Base-by-base conservation (phyloP, 2,888 invertebrate species). In the Adelognathus sp. region DNA sequence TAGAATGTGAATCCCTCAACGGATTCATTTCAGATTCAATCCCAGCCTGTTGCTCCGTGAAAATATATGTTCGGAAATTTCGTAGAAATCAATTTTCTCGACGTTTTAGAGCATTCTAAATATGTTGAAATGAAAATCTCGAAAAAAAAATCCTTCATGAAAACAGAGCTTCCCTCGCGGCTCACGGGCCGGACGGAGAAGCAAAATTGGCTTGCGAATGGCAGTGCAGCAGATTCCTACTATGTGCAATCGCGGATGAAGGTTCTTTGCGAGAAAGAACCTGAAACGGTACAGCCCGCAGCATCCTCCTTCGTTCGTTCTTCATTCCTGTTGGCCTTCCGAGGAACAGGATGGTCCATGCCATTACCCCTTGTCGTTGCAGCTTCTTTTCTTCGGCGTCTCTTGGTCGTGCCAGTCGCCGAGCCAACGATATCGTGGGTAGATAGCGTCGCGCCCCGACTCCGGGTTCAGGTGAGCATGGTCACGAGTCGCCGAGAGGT, bases 401-500 rank as follows among this genome's bases (percentile, higher is more conserved):
- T 61, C 36, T 9, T 41, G 33, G 41, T 77, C 80, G 50, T 66
- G 64, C 54, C 63, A 52, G 29, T 76, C 69, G 63, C 24, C 39
- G 33, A 50, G 24, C 80, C 67, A 60, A 73, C 54, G 77, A 72
- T 81, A 75, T 74, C 71, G 54, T 29, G 60, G 58, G 46, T 31
- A 78, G 78, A 74, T 70, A 67, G 39, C 66, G 39, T 71, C 64
- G 56, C 54, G 61, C 56, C 73, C 72, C 77, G 77, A 77, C 83
- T 86, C 85, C 79, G 84, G 83, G 86, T 87, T 87, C 83, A 85
- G 84, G 83, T 82, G 86, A 86, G 83, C 86, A 82, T 81, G 80
- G 87, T 88, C 89, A 89, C 89, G 89, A 88, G 66, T 74, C 64
- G 18, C 46, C 58, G 74, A 69, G 21, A 46, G 27, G 71, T 64